phyloP scores from a whole-genome alignment of 2,797 vertebrate genomes.

The Scolopax rusticola region DNA sequence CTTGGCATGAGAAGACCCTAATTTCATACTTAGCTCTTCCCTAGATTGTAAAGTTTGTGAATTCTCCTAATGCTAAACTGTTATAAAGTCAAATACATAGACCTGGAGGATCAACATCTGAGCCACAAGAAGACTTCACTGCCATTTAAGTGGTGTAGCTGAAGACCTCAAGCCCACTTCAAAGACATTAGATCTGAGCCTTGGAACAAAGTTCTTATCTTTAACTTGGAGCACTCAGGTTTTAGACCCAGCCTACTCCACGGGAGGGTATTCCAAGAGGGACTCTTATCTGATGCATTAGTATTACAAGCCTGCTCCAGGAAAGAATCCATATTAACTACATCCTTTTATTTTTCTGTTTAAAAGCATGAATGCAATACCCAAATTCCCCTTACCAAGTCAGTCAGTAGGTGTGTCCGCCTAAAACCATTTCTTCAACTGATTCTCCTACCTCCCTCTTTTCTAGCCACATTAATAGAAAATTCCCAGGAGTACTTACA shows the following conservation, averaged over 20 bases:
- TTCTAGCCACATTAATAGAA: neutral
- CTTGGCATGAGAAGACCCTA: neutral
- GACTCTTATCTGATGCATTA: neutral
- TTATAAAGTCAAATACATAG: neutral
- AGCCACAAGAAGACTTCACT: neutral
- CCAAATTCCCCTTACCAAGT: neutral
- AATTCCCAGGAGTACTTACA: neutral
- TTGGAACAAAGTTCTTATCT: neutral
- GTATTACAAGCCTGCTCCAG: neutral
- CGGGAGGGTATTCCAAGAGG: neutral
- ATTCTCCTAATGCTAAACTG: neutral
- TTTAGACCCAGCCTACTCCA: neutral
- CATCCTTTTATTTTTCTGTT: neutral
- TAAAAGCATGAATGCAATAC: neutral
- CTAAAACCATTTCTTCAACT: neutral
- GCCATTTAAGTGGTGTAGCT: neutral
- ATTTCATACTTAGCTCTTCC: neutral
- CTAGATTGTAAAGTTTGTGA: neutral
- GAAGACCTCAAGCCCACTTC: neutral
- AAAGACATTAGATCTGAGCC: neutral
- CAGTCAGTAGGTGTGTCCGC: neutral
- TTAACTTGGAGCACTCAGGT: neutral
- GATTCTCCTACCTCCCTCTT: neutral
- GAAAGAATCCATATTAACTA: neutral
- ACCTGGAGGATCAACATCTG: neutral